Conservation (phyloP, 2,113 vertebrate species). For the Vidua macroura region DNA sequence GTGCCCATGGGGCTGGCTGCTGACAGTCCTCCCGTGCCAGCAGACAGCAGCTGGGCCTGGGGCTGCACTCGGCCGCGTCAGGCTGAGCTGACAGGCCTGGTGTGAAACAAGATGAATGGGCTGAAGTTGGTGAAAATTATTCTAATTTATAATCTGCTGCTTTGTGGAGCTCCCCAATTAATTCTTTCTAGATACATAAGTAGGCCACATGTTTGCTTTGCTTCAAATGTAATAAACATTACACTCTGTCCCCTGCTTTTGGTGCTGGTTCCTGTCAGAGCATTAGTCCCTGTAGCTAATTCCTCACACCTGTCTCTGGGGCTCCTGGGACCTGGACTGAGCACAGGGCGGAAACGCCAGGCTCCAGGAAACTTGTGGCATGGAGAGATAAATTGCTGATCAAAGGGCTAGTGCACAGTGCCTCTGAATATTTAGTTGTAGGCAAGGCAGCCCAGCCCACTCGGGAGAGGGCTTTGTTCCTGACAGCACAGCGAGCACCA, state of each 20-base stretch:
- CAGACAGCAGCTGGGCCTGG: not conserved
- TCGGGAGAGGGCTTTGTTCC: not conserved
- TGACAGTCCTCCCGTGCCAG: not conserved
- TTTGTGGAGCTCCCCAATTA: slow-evolving; percentile 77
- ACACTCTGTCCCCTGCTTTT: slow-evolving; percentile 71
- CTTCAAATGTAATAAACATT: slow-evolving; percentile 76
- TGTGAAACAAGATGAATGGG: slow-evolving; percentile 77
- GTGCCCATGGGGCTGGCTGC: not conserved
- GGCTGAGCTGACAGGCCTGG: slow-evolving; percentile 66
- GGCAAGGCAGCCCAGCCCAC: not conserved
- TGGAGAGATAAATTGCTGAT: slow-evolving; percentile 63
- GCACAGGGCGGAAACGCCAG: slow-evolving; percentile 36
- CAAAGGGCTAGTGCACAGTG: slow-evolving; percentile 19
- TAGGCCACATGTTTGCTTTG: slow-evolving; percentile 79
- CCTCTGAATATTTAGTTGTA: not conserved
- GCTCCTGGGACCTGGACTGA: slow-evolving; percentile 64
- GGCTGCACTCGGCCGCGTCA: not conserved
- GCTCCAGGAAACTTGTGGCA: slow-evolving; percentile 56
- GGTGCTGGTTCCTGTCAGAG: slow-evolving; percentile 68
- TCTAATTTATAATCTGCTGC: slow-evolving; percentile 81
- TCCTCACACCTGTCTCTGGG: slow-evolving; percentile 73
- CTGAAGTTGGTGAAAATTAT: slow-evolving; percentile 75
- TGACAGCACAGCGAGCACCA: not conserved
- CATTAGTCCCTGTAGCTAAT: slow-evolving; percentile 66
- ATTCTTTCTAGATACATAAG: slow-evolving; percentile 79